Evolutionary conservation across 2,888 invertebrate genomes (phyloP), one percentile per base, ranked within the genome.

Genomic region (Dyspetes luteomarginatus): DNA sequence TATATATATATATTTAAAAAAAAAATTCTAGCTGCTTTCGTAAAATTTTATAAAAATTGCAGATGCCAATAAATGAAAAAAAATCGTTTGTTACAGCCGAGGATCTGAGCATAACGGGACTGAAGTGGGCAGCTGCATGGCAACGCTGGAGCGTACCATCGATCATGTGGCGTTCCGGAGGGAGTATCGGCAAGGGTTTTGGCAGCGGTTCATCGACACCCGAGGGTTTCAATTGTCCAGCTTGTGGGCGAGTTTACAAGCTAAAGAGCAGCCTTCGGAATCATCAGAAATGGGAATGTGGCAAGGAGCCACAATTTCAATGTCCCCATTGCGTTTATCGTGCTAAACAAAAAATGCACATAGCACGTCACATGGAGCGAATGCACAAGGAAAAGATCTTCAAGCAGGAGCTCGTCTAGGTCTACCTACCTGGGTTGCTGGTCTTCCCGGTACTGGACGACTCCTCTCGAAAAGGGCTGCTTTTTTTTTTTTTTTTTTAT

Each of bases 241-340:
- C 96, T 88, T 97, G 97, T 92, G 97, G 96, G 81, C 94, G 97
- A 85, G 95, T 96, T 83, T 97, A 97, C 93, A 97, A 97, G 92
- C 94, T 97, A 86, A 97, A 97, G 93, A 97, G 97, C 86, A 97
- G 97, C 82, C 86, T 92, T 76, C 84, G 92, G 15, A 92, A 92
- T 72, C 92, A 92, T 84, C 91, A 92, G 84, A 92, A 92, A 78
- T 92, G 92, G 91, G 93, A 93, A 74, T 93, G 93, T 83, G 92
- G 92, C 50, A 92, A 92, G 85, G 92, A 91, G 76, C 92, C 93
- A 1, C 91, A 92, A 78, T 93, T 93, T 83, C 91, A 91, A 73
- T 93, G 93, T 85, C 91, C 92, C 15, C 90, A 92, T 73, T 93
- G 93, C 84, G 91, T 89, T 62, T 92, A 90, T 82, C 90, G 91